A percentile compares a stretch with the other conserved stretches of the same genome.
phyloP scores from a whole-genome alignment of 1,140 invertebrate genomes.

The Neotoxoptera formosana region DNA sequence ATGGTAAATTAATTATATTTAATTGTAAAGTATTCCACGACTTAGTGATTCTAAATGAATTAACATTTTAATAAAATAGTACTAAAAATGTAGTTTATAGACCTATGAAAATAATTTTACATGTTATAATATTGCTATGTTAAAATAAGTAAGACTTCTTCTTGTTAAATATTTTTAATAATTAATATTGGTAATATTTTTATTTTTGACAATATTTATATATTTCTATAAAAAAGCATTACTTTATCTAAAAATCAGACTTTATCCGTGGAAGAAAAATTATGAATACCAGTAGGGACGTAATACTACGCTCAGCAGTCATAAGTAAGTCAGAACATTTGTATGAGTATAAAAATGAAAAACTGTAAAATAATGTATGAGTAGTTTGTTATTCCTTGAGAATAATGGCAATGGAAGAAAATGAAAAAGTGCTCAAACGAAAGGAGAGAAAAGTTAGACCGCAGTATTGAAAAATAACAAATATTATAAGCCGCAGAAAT shows the following conservation, averaged over 20 bases:
- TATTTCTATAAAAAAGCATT: not conserved
- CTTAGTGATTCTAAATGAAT: not conserved
- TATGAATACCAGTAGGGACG: not conserved
- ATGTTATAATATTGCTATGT: not conserved
- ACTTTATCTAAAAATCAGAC: not conserved
- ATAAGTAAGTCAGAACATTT: conserved; percentile 20
- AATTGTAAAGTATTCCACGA: no score
- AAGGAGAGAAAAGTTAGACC: not conserved
- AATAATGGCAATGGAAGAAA: conserved; percentile 21
- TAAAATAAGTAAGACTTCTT: not conserved
- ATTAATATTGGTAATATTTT: not conserved
- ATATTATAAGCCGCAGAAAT: not conserved
- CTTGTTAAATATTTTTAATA: not conserved
- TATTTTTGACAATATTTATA: not conserved
- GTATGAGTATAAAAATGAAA: conserved; percentile 8
- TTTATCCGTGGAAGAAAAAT: not conserved
- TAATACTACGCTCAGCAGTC: not conserved
- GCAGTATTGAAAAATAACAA: conserved; percentile 1
- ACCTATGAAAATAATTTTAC: not conserved
- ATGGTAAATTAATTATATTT: not conserved
- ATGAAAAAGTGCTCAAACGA: not conserved
- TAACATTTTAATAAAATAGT: not conserved
- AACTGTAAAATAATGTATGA: conserved; percentile 21
- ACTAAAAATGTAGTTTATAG: not conserved
- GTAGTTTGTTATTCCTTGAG: not conserved